Base-by-base conservation (phyloP, 2,113 vertebrate species). In the Buteo buteo region DNA sequence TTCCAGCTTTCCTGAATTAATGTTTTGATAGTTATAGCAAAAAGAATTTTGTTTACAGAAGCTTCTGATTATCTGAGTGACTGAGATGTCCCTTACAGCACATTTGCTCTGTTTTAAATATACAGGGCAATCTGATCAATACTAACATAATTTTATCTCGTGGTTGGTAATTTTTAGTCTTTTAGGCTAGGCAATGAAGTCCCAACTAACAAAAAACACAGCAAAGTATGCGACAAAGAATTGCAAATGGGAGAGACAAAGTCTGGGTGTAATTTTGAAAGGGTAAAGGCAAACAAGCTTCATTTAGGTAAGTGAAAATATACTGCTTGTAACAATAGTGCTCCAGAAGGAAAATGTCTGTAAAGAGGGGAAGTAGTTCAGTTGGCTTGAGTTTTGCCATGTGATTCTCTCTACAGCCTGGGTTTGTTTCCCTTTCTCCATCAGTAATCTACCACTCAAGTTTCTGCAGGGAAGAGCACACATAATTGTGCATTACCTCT, bases 31-130 rank as follows among this genome's bases (percentile, higher is more conserved):
- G 78, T 82, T 94, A 79, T 3, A 97, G 58, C 3, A 4, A 90
- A 82, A 94, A 82, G n/a, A 91, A 86, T 86, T 93, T 74, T 93
- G 89, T 95, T 97, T 97, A 94, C 71, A 96, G 67, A 95, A 94
- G 55, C 87, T 90, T 91, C 86, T 93, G 89, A 90, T 95, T 95
- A 93, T 86, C 54, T 19, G 55, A 80, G 82, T 77, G 86, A 42
- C 78, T 89, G 70, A 91, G 47, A 88, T 28, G 38, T 87, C 55
- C 83, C 24, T 66, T 62, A 21, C 55, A 91, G 62, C 22, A 64
- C 50, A 76, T 87, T 82, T 82, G 29, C 62, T 82, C 50, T 91
- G 54, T 52, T 93, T 91, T 70, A 82, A 76, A 73, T 55, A 79
- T 34, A 64, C 22, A 47, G 77, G 58, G 40, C 36, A 61, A 79